A percentile compares a stretch with the other conserved stretches of the same genome.
These are phyloP conservation scores for Coregonus clupeaformis DNA, from an alignment of 2,113 vertebrate genomes.

Conservation along the genomic window DNA sequence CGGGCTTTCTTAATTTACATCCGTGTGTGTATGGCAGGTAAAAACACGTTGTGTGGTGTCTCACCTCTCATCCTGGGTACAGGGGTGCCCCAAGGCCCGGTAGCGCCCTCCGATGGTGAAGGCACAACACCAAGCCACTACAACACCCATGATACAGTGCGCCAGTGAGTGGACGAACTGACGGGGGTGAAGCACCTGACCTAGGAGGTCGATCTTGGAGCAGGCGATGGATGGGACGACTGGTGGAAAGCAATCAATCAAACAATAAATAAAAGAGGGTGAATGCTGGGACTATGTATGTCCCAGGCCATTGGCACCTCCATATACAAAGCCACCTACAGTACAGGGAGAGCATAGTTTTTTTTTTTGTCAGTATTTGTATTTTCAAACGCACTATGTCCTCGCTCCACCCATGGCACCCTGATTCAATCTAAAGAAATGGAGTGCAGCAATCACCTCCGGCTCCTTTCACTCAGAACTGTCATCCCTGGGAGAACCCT, in stretches of 20 bases:
- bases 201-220: constrained; percentile 87
- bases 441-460: no score
- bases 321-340: no score
- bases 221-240: constrained; percentile 89
- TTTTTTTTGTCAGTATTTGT: no score
- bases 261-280: background rate
- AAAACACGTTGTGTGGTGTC: background rate
- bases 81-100: constrained; percentile 75
- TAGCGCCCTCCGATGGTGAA: constrained; percentile 82
- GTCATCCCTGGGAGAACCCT: no score
- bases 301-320: no score
- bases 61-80: constrained; percentile 77
- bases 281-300: no score
- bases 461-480: no score
- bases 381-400: no score
- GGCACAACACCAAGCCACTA: constrained; percentile 88
- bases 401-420: no score
- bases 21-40: background rate
- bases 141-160: constrained; percentile 85
- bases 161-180: constrained; percentile 82
- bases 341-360: no score
- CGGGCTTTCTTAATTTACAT: no score
- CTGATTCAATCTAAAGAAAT: no score
- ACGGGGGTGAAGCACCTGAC: constrained; percentile 86
- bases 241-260: constrained; percentile 50